Evolutionary conservation across 2,113 vertebrate species (phyloP).

Genomic region (Archocentrus centrarchus): DNA sequence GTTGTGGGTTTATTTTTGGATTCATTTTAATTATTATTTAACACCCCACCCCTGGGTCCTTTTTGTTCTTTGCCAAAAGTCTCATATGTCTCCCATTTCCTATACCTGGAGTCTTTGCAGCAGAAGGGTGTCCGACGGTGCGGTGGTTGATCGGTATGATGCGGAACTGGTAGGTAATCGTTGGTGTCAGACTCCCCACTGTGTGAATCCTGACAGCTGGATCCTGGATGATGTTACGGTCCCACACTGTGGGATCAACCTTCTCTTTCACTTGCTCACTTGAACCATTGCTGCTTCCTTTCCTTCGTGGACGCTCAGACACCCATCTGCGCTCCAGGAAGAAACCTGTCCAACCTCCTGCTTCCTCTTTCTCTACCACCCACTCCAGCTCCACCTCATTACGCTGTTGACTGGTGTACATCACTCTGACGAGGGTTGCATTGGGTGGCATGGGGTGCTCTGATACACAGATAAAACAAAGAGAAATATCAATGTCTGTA

Average conservation of each 20-base stretch:
- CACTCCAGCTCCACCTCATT: conserved; percentile 89
- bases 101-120: conserved; percentile 90
- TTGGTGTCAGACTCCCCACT: conserved; percentile 84
- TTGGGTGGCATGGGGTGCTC: conserved; percentile 90
- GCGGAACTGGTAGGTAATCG: conserved; percentile 84
- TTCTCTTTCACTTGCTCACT: not conserved
- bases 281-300: conserved; percentile 15
- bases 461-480: conserved; percentile 38
- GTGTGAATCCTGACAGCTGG: conserved; percentile 80
- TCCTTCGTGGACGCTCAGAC: conserved; percentile 55
- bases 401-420: conserved; percentile 81
- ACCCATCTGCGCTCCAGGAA: conserved; percentile 82
- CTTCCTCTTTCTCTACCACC: conserved; percentile 74
- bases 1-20: not conserved
- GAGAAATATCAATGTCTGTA: not conserved
- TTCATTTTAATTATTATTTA: not conserved
- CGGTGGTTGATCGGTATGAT: conserved; percentile 88
- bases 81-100: not conserved
- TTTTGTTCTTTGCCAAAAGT: not conserved
- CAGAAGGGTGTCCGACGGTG: conserved; percentile 87
- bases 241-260: conserved; percentile 75
- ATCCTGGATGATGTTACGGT: conserved; percentile 78
- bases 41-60: too few species aligned
- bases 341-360: conserved; percentile 83
- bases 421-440: conserved; percentile 83